Base-by-base conservation (phyloP, 2,888 invertebrate genomes). In the Diogma glabrata region DNA sequence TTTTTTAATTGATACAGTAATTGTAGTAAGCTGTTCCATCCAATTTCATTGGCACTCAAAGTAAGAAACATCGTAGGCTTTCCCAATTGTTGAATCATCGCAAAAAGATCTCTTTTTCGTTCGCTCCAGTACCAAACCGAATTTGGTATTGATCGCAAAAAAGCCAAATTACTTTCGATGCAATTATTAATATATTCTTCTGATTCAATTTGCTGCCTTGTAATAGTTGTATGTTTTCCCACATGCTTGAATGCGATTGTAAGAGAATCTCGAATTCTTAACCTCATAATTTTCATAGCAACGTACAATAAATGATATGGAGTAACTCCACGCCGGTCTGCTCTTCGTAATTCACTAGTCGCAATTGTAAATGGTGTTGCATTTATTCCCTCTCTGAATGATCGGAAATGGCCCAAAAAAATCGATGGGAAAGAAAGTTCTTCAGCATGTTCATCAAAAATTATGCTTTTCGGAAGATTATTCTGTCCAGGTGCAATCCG, bases 361-460 rank as follows among this genome's bases (percentile, higher is more conserved):
- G n/a, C n/a, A n/a, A n/a, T n/a, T n/a, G 50, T 53, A 23, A 53
- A 33, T 33, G 33, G 33, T 33, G 33, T 33, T 14, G 33, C 33
- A 33, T 33, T 33, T 33, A 33, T 33, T 33, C 33, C 33, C 2
- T 54, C 55, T 46, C 57, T 47, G 55, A 65, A 68, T 3, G 46
- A 53, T 50, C 67, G 57, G 2, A 57, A 57, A 47, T 66, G 43
- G 4, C 69, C 69, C 23, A 52, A 59, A 60, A 70, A 71, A 57
- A 69, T 69, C 10, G 23, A 6, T 4, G 67, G 69, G 58, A 70
- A 69, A 3, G 67, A 67, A 16, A 69, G 49, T 51, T 69, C 68
- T 63, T 68, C 67, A 65, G 59, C n/a, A n/a, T n/a, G n/a, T 52
- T 60, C 59, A 56, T 66, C 63, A 16, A 63, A 56, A 47, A 65